A percentile compares a stretch with the other conserved stretches of the same genome.
These are phyloP conservation scores for Coregonus clupeaformis DNA, from an alignment of 2,113 vertebrate genomes.

Conservation along the genomic window DNA sequence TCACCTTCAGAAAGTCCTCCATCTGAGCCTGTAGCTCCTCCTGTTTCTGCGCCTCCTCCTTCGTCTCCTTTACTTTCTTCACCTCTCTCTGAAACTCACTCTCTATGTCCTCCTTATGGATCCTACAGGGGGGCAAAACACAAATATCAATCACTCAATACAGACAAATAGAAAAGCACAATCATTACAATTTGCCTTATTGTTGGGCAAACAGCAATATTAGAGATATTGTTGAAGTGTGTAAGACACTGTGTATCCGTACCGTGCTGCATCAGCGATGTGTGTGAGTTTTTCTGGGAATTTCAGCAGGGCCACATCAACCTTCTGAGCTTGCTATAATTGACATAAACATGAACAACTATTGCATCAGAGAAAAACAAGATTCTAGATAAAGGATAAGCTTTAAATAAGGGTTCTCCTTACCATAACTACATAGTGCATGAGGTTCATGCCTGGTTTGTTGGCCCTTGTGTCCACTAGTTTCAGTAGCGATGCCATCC, in stretches of 20 bases:
- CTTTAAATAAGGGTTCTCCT: constrained; percentile 4
- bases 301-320: constrained; percentile 61
- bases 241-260: neutral
- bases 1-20: constrained; percentile 69
- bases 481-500: constrained; percentile 76
- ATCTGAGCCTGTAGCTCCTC: constrained; percentile 60
- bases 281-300: constrained; percentile 68
- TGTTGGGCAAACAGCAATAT: neutral
- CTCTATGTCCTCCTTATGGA: constrained; percentile 73
- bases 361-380: neutral
- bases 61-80: constrained; percentile 66
- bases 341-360: neutral
- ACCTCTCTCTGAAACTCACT: constrained; percentile 66
- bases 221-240: too few relatives aligned
- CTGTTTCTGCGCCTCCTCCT: constrained; percentile 51
- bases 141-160: neutral
- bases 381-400: neutral
- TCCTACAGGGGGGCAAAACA: constrained; percentile 39
- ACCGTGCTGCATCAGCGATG: constrained; percentile 72
- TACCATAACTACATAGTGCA: constrained; percentile 82
- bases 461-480: constrained; percentile 81
- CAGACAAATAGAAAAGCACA: neutral
- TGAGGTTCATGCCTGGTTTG: constrained; percentile 79
- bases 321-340: constrained; percentile 72
- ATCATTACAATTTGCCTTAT: neutral